phyloP scores from a whole-genome alignment of 2,888 invertebrate species.

The Cremastinae sp. region DNA sequence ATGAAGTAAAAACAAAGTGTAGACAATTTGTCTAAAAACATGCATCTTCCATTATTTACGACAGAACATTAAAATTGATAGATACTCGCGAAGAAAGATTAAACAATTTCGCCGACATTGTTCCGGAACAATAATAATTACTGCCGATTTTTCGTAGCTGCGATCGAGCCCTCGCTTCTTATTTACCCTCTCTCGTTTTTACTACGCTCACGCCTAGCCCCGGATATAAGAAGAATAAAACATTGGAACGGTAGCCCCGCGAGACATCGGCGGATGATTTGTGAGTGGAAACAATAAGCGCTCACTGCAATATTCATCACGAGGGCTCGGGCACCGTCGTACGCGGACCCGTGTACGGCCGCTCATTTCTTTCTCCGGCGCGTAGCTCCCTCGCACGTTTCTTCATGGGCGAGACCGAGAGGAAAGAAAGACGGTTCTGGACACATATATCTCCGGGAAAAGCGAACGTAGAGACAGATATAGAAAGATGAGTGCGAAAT shows the following conservation, averaged over 20 bases:
- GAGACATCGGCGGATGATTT: slow-evolving; percentile 80
- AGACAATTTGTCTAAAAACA: no score
- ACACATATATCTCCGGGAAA: slow-evolving; percentile 40
- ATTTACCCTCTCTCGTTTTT: slow-evolving; percentile 27
- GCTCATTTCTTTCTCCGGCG: slow-evolving; percentile 59
- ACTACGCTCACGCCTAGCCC: slow-evolving; percentile 54
- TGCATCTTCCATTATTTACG: slow-evolving; percentile 25
- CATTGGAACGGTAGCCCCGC: slow-evolving; percentile 75
- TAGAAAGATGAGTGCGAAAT: slow-evolving; percentile 59
- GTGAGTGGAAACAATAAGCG: slow-evolving; percentile 80
- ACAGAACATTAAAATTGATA: neutral
- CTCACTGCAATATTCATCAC: slow-evolving; percentile 80
- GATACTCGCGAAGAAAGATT: slow-evolving; percentile 5
- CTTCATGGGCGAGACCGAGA: slow-evolving; percentile 52
- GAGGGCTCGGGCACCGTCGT: slow-evolving; percentile 67
- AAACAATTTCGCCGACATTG: neutral
- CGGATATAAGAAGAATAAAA: slow-evolving; percentile 75
- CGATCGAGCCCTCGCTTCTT: slow-evolving; percentile 40
- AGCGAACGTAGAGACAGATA: slow-evolving; percentile 53
- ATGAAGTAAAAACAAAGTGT: no score
- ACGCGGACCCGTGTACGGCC: slow-evolving; percentile 62
- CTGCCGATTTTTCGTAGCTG: slow-evolving; percentile 12
- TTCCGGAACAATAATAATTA: slow-evolving; percentile 38
- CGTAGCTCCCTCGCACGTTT: slow-evolving; percentile 62
- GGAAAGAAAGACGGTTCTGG: slow-evolving; percentile 46